Evolutionary conservation across 2,888 invertebrate genomes (phyloP).

Genomic region (Eretmocerus hayati): DNA sequence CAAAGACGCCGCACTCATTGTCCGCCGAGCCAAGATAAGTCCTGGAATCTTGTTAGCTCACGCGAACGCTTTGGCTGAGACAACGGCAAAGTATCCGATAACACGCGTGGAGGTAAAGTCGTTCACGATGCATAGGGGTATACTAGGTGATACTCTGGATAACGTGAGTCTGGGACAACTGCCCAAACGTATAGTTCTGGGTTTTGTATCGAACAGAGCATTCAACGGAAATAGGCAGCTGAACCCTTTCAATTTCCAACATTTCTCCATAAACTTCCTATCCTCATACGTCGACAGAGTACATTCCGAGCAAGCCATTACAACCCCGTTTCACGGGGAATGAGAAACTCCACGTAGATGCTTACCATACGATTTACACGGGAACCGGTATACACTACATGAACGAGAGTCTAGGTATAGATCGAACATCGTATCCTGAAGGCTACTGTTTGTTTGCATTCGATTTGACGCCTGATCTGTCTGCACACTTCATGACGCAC

Average conservation of each 20-base stretch:
- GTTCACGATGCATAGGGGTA: conserved; percentile 24
- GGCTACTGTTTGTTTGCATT: too few relatives aligned
- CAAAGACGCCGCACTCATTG: too few relatives aligned
- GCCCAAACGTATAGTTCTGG: too few relatives aligned
- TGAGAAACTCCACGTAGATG: too few relatives aligned
- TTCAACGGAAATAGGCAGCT: too few relatives aligned
- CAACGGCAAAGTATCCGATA: too few relatives aligned
- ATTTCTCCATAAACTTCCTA: not conserved
- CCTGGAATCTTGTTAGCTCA: too few relatives aligned
- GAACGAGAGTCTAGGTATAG: conserved; percentile 24
- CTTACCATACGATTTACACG: too few relatives aligned
- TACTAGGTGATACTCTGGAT: conserved; percentile 27
- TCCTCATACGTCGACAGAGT: not conserved
- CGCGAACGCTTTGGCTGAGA: too few relatives aligned
- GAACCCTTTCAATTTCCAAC: not conserved
- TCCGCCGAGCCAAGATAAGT: too few relatives aligned
- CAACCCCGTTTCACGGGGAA: conserved; percentile 19
- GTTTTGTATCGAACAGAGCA: too few relatives aligned
- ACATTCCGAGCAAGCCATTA: conserved; percentile 23
- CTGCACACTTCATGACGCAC: conserved; percentile 22
- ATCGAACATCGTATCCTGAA: conserved; percentile 17
- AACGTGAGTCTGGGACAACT: conserved; percentile 31
- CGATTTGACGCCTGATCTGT: too few relatives aligned
- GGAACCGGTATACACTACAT: conserved; percentile 24
- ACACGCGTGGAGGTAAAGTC: conserved; percentile 26